Base-by-base conservation (phyloP, 1,140 invertebrate species). In the Polypedilum pembai region DNA sequence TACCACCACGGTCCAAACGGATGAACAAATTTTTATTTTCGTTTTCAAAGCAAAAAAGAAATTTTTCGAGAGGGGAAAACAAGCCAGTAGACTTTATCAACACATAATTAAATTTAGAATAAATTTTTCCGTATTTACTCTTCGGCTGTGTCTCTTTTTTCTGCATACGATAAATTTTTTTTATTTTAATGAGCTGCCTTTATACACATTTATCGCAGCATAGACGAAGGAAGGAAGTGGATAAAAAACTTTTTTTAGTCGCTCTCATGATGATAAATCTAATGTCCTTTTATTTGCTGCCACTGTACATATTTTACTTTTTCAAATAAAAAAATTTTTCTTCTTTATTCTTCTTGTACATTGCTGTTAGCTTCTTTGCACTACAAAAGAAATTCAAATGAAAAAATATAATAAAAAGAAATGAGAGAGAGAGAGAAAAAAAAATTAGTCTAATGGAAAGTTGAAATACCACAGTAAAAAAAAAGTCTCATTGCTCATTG, bases 31-130 rank as follows among this genome's bases (percentile, higher is more conserved):
- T 56, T 12, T 4, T 15, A 56, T 12, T n/a, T n/a, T n/a, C 3
- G 15, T 56, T 56, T 15, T 56, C 45, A 56, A n/a, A 56, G 45
- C 24, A 5, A 33, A 33, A 33, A 33, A 33, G 5, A 33, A 33
- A 3, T 33, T 33, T 33, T 33, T 1, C 5, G 45, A n/a, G 45
- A 56, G 15, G 45, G 41, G n/a, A 56, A n/a, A 56, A 56, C 8
- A 15, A 56, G 10, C 45, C 45, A 56, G 24, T 33, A 56, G 45
- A 15, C 45, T 56, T 56, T 56, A 56, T 56, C 45, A 56, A n/a
- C 45, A 56, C 45, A 56, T 56, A 56, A 56, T 56, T 56, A 56
- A 56, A 56, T 56, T 56, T 56, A 33, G 45, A 56, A 56, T 56
- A 56, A 56, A 56, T 56, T 56, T n/a, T n/a, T 56, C 8, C 45